Evolutionary conservation across 2,888 invertebrate species (phyloP), one percentile per base, ranked within the genome.

Genomic region (Sympetrum striolatum): DNA sequence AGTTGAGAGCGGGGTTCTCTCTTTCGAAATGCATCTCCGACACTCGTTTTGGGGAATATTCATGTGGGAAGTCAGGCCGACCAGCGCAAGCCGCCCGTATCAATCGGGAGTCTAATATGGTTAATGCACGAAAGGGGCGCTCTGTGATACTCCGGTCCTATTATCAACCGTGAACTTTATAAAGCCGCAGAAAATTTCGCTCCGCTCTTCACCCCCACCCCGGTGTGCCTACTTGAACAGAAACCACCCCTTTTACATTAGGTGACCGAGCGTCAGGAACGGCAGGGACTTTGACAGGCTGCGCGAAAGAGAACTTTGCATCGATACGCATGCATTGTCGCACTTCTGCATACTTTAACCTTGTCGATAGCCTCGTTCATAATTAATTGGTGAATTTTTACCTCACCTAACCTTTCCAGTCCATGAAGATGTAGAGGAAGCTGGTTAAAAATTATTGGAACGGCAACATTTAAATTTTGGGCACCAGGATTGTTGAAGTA

Each of bases 41-140:
- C 35, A 82, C 53, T 58, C 82, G 58, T 82, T 82, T 58, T 58
- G 82, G 82, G 44, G 82, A 60, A 86, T 86, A 86, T 86, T 86
- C 60, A 86, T 86, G 86, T 64, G 86, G 86, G 86, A 86, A 86
- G 86, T 86, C 86, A 86, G 37, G 35, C 82, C 53, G 35, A 58
- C 58, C 82, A 10, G 8, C 25, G 39, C 81, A 53, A 44, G 53
- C 53, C 53, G 25, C 37, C n/a, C 31, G 53, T 82, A 82, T 82
- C 82, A 82, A 82, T 48, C 25, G 58, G 15, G 73, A 15, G 39
- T 37, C 60, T 86, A 82, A 82, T 82, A 64, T 58, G 64, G 60
- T 60, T 86, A 86, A 82, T 82, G 82, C 82, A 82, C 53, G 58
- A 31, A 82, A 48, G 58, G 86, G 60, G 3, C 18, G 18, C 58